Evolutionary conservation across 2,797 vertebrate species (phyloP).

Genomic region (Malurus leucopterus): DNA sequence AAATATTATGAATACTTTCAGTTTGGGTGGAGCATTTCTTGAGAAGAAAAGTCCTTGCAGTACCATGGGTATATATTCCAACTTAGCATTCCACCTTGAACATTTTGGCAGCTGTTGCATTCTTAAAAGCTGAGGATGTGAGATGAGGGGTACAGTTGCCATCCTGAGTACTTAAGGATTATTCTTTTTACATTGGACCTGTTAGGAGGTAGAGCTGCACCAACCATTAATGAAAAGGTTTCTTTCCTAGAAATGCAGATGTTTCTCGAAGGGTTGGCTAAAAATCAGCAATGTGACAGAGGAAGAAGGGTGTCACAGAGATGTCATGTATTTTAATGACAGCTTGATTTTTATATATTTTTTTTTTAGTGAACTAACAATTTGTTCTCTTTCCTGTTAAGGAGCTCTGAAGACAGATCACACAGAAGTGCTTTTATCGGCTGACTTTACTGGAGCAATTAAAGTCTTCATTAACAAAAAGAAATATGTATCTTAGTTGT

Average conservation of each 20-base stretch:
- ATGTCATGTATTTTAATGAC: not conserved
- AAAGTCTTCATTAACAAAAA: slow-evolving; percentile 98
- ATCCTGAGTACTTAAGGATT: not conserved
- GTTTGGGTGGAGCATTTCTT: not conserved
- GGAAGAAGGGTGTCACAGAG: not conserved
- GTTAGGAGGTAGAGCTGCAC: not conserved
- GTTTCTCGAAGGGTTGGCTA: not conserved
- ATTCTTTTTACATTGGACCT: not conserved
- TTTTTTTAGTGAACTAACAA: not conserved
- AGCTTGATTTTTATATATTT: not conserved
- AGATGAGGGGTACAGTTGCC: not conserved
- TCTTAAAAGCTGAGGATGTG: not conserved
- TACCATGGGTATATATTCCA: not conserved
- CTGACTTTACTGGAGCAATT: slow-evolving; percentile 98
- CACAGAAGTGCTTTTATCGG: slow-evolving; percentile 94
- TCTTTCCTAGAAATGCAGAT: not conserved
- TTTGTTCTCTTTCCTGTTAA: slow-evolving; percentile 55
- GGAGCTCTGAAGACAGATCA: slow-evolving; percentile 93
- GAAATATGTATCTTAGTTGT: slow-evolving; percentile 80
- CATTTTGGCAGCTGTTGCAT: not conserved
- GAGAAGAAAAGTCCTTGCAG: not conserved
- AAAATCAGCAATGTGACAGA: not conserved
- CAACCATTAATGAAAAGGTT: not conserved
- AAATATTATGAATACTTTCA: not conserved
- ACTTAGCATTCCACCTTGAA: not conserved